phyloP scores from a whole-genome alignment of 1,140 invertebrate species.

The Ericerus pela region DNA sequence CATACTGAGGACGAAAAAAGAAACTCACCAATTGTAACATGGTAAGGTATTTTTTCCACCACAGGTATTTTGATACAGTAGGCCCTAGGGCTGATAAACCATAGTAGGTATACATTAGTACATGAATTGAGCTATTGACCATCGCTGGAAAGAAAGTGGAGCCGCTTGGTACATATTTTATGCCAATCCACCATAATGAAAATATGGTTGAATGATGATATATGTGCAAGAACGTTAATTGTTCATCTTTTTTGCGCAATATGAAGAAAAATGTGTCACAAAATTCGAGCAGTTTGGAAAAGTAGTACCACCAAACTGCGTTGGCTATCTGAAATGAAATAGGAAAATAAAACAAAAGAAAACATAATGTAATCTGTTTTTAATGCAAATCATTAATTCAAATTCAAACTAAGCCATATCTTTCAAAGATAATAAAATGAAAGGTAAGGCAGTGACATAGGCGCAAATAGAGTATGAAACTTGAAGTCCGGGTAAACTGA shows the following conservation, averaged over 20 bases:
- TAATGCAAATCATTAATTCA: too few species aligned
- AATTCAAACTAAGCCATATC: too few species aligned
- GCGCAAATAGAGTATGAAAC: too few species aligned
- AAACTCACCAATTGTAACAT: slow-evolving; percentile 47
- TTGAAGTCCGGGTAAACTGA: too few species aligned
- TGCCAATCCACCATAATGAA: slow-evolving; percentile 85
- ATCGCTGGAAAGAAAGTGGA: slow-evolving; percentile 73
- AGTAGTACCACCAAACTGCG: slow-evolving; percentile 93
- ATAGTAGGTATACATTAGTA: slow-evolving; percentile 90
- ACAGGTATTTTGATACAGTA: slow-evolving; percentile 48
- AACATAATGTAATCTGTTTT: too few species aligned
- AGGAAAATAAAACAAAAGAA: slow-evolving; percentile 5
- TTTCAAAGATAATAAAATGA: too few species aligned
- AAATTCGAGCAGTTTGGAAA: slow-evolving; percentile 87
- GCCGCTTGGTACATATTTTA: slow-evolving; percentile 91
- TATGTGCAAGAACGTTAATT: slow-evolving; percentile 77
- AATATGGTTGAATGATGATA: slow-evolving; percentile 91
- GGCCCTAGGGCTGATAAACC: slow-evolving; percentile 47
- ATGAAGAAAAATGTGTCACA: slow-evolving; percentile 87
- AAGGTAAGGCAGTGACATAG: too few species aligned
- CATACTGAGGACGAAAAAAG: neutral
- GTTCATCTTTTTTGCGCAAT: slow-evolving; percentile 69
- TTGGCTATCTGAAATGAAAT: slow-evolving; percentile 58
- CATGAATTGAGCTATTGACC: slow-evolving; percentile 76
- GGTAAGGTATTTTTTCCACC: slow-evolving; percentile 71